Conservation (phyloP, 2,797 vertebrate genomes). For the Clarias pachynema region DNA sequence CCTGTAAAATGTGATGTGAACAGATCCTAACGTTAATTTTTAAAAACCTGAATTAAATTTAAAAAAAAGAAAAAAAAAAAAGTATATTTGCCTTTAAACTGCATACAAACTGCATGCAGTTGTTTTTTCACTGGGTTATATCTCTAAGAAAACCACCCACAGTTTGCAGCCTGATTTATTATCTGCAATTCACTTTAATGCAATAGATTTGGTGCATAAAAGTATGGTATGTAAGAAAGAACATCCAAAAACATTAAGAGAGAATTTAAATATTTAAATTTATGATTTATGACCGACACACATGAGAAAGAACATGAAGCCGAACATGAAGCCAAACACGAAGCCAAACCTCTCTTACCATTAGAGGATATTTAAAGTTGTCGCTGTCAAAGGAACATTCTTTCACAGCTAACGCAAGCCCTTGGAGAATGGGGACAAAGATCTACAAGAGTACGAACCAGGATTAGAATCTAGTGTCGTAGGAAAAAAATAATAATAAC, state of each 20-base stretch:
- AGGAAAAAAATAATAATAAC: neutral
- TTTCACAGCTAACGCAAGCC: constrained; percentile 91
- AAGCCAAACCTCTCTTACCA: constrained; percentile 79
- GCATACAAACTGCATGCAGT: neutral
- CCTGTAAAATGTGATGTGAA: constrained; percentile 71
- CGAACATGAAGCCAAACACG: neutral
- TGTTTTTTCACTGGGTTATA: neutral
- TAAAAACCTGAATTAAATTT: neutral
- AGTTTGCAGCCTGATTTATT: neutral
- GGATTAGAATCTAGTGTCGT: constrained; percentile 4
- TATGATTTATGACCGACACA: neutral
- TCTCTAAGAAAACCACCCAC: neutral
- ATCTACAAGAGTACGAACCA: constrained; percentile 78
- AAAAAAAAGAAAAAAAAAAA: neutral
- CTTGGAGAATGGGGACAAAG: constrained; percentile 94
- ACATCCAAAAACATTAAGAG: neutral
- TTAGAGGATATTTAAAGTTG: constrained; percentile 97
- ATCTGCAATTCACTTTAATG: neutral
- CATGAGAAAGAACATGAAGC: neutral
- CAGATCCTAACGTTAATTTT: neutral
- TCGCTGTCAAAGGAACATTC: constrained; percentile 98
- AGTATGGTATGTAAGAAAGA: neutral
- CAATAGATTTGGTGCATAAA: constrained; percentile 6
- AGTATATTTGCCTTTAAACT: neutral
- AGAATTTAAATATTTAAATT: neutral